These are phyloP conservation scores for Escarpia spicata DNA, from an alignment of 2,888 invertebrate species.

Conservation along the genomic window DNA sequence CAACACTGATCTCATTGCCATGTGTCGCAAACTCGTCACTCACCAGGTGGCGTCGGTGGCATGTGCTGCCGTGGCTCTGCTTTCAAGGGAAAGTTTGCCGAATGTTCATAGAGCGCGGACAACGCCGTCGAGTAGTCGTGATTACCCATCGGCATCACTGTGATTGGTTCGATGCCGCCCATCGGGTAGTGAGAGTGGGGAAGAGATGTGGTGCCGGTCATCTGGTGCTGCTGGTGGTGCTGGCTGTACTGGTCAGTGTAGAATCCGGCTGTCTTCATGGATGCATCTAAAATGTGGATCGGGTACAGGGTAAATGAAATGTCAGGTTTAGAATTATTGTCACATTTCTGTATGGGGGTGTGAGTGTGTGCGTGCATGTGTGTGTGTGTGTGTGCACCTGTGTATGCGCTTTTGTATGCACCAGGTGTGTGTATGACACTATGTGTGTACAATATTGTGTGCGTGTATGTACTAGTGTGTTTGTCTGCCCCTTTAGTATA, in stretches of 20 bases:
- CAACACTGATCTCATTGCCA: neutral
- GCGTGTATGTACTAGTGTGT: neutral
- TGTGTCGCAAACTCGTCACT: neutral
- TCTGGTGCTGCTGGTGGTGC: slow-evolving; percentile 10
- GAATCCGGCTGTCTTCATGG: neutral
- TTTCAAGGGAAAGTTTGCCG: neutral
- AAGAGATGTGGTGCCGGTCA: neutral
- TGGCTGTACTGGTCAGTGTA: neutral
- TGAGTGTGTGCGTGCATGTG: neutral
- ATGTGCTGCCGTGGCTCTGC: neutral
- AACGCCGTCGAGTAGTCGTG: neutral
- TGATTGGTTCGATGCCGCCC: neutral
- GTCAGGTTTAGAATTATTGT: neutral
- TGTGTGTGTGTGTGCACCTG: neutral
- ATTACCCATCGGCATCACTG: neutral
- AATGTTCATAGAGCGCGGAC: neutral
- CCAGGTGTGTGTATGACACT: neutral
- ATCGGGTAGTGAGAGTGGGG: neutral
- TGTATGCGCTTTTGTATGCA: neutral
- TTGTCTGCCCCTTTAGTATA: no score
- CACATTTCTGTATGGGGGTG: neutral
- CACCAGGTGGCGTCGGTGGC: slow-evolving; percentile 10
- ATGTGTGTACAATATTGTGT: neutral
- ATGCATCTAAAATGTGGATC: neutral
- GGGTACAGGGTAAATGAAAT: neutral